phyloP scores from a whole-genome alignment of 1,140 invertebrate species.

The Drosophila triauraria region DNA sequence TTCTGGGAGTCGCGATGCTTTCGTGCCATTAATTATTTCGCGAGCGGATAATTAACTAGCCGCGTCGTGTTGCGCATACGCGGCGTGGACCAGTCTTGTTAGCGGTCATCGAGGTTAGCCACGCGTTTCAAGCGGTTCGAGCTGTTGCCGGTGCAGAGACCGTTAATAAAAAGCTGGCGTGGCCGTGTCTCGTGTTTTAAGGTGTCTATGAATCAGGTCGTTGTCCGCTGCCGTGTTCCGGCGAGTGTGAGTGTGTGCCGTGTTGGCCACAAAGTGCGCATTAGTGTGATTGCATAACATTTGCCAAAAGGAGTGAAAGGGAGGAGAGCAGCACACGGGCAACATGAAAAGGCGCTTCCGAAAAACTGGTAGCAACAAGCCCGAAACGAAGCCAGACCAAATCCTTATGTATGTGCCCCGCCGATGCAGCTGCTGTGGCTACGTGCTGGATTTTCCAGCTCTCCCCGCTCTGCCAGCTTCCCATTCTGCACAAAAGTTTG shows the following conservation, averaged over 20 bases:
- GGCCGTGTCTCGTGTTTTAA: constrained; percentile 11
- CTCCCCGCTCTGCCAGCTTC: neutral
- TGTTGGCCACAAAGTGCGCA: constrained; percentile 73
- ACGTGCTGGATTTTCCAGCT: constrained; percentile 56
- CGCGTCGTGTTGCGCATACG: constrained; percentile 50
- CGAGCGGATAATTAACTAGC: constrained; percentile 35
- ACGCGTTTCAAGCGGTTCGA: constrained; percentile 22
- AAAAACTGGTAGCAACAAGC: constrained; percentile 39
- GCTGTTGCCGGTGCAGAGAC: constrained; percentile 47
- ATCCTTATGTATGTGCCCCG: constrained; percentile 66
- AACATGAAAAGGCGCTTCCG: constrained; percentile 30
- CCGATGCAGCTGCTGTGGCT: constrained; percentile 65
- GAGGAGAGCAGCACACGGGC: constrained; percentile 9
- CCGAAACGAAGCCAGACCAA: constrained; percentile 61
- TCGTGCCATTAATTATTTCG: constrained; percentile 47
- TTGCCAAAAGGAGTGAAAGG: constrained; percentile 6
- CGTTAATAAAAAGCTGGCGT: constrained; percentile 70
- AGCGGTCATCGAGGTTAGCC: constrained; percentile 39
- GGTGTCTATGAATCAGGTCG: constrained; percentile 44
- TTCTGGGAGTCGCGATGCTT: constrained; percentile 20
- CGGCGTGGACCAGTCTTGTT: constrained; percentile 40
- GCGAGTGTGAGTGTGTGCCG: constrained; percentile 21
- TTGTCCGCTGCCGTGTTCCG: constrained; percentile 27
- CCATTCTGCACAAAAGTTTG: constrained; percentile 61
- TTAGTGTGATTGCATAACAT: constrained; percentile 83